Evolutionary conservation across 2,888 invertebrate species (phyloP).

Genomic region (Clepsis dumicolana): DNA sequence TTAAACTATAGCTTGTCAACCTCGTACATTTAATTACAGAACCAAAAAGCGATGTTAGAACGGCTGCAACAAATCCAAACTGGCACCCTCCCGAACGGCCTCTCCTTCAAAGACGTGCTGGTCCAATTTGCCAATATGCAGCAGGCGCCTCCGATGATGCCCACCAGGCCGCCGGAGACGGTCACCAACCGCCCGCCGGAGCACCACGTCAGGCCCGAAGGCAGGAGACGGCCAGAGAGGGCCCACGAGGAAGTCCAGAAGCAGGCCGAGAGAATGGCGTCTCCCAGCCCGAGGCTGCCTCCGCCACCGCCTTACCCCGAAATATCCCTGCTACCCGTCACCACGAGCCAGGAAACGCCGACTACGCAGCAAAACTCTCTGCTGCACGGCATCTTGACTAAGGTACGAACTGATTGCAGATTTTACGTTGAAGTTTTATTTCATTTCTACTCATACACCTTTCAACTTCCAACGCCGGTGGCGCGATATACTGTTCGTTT

Average conservation of each 20-base stretch:
- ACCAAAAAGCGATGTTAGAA: slow-evolving; percentile 80
- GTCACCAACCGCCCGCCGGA: slow-evolving; percentile 68
- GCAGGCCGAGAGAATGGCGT: slow-evolving; percentile 67
- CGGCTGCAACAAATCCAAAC: slow-evolving; percentile 82
- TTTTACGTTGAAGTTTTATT: not conserved
- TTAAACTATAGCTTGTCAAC: slow-evolving; percentile 17
- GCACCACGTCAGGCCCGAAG: slow-evolving; percentile 68
- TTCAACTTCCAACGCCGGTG: slow-evolving; percentile 9
- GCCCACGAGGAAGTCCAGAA: slow-evolving; percentile 65
- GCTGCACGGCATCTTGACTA: slow-evolving; percentile 92
- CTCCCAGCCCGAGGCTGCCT: slow-evolving; percentile 77
- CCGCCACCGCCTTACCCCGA: slow-evolving; percentile 92
- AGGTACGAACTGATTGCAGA: slow-evolving; percentile 71
- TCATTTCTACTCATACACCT: slow-evolving; percentile 16
- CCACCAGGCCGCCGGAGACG: slow-evolving; percentile 67
- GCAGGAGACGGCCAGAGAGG: slow-evolving; percentile 56
- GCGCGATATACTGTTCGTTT: not conserved
- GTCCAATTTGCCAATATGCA: slow-evolving; percentile 90
- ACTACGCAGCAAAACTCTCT: slow-evolving; percentile 87
- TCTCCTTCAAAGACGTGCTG: slow-evolving; percentile 90
- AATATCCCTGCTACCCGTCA: slow-evolving; percentile 92
- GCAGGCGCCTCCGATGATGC: slow-evolving; percentile 69
- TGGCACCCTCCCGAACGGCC: slow-evolving; percentile 74
- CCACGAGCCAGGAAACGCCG: slow-evolving; percentile 65
- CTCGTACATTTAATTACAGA: slow-evolving; percentile 60